Conservation (phyloP, 2,888 invertebrate genomes). For the Catocala fraxini region DNA sequence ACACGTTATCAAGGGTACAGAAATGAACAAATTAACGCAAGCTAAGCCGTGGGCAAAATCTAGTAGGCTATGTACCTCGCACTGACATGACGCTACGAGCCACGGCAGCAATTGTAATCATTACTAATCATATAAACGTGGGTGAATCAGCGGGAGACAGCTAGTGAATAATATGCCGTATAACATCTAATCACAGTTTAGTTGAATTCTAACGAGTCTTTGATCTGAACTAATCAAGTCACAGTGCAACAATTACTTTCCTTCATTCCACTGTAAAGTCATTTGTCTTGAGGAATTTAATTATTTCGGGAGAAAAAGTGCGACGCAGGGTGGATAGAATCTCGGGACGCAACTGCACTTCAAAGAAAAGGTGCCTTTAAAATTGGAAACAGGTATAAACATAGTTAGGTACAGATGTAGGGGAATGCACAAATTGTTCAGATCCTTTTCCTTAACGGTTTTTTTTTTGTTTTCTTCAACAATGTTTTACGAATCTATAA, state of each 20-base stretch:
- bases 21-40: too few relatives aligned
- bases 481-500: too few relatives aligned
- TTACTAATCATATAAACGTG: too few relatives aligned
- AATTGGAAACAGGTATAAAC: not conserved
- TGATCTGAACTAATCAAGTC: conserved; percentile 63
- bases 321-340: conserved; percentile 13
- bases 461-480: too few relatives aligned
- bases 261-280: conserved; percentile 45
- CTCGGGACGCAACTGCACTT: conserved; percentile 27
- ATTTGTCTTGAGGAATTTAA: conserved; percentile 59
- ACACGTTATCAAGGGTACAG: too few relatives aligned
- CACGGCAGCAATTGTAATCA: too few relatives aligned
- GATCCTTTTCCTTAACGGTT: too few relatives aligned
- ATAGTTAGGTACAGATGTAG: not conserved
- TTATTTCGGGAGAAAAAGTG: conserved; percentile 48
- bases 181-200: conserved; percentile 22
- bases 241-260: conserved; percentile 47
- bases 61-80: too few relatives aligned
- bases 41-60: too few relatives aligned
- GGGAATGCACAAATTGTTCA: not conserved
- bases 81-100: too few relatives aligned
- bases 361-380: conserved; percentile 10
- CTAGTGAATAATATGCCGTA: not conserved
- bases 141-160: not conserved
- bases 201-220: conserved; percentile 47